Evolutionary conservation across 1,140 invertebrate genomes (phyloP).

Genomic region (Pogonomyrmex barbatus): DNA sequence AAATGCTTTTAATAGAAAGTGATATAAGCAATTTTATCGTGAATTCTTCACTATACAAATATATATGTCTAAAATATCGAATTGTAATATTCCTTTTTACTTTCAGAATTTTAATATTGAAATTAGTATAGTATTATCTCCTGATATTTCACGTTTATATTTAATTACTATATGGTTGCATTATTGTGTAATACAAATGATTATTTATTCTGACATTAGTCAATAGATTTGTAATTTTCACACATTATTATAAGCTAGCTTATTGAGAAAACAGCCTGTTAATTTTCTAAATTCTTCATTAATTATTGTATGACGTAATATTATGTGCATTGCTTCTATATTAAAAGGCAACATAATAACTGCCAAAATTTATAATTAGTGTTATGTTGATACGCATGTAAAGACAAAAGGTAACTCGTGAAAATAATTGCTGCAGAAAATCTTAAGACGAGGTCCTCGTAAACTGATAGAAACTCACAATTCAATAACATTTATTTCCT

Average conservation of each 20-base stretch:
- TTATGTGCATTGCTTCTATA: background rate
- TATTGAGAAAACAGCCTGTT: background rate
- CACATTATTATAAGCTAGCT: background rate
- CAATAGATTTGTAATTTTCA: background rate
- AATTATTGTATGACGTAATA: background rate
- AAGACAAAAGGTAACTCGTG: background rate
- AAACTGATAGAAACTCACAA: background rate
- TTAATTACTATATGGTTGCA: conserved; percentile 7
- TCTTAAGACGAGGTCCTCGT: background rate
- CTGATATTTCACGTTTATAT: background rate
- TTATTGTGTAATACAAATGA: background rate
- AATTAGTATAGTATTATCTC: background rate
- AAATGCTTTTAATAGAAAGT: background rate
- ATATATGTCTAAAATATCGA: background rate
- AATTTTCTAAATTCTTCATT: background rate
- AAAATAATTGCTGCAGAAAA: background rate
- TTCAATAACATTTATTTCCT: conserved; percentile 48
- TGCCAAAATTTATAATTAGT: conserved; percentile 2
- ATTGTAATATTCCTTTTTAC: background rate
- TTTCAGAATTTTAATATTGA: background rate
- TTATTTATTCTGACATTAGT: background rate
- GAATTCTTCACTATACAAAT: conserved; percentile 6
- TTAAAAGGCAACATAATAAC: conserved; percentile 40
- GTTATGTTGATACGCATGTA: background rate
- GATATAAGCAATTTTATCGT: too few species aligned